A percentile compares a stretch with the other conserved stretches of the same genome.
These are phyloP conservation scores for Periparus ater DNA, from an alignment of 2,797 vertebrate species.

Conservation along the genomic window DNA sequence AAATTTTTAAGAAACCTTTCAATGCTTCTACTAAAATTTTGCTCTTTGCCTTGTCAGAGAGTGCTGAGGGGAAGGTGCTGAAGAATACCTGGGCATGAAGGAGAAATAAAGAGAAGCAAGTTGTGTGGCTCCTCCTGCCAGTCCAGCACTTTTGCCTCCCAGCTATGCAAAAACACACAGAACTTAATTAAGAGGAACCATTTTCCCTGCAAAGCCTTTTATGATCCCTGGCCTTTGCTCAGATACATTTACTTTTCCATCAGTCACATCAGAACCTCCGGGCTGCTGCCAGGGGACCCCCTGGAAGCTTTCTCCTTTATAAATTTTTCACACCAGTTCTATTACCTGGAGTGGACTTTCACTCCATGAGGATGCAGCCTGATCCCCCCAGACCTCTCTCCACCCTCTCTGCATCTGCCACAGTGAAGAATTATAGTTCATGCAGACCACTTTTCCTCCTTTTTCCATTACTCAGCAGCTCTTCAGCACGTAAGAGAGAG, in stretches of 20 bases:
- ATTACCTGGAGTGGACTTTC: slow-evolving; percentile 58
- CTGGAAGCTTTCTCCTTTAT: slow-evolving; percentile 43
- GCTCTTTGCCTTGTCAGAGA: neutral
- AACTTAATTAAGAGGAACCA: slow-evolving; percentile 45
- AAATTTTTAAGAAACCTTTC: neutral
- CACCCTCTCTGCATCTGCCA: neutral
- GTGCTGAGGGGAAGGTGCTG: neutral
- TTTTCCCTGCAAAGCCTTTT: slow-evolving; percentile 47
- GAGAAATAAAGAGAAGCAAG: neutral
- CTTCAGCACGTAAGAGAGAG: neutral
- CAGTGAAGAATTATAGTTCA: neutral
- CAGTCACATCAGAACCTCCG: slow-evolving; percentile 5
- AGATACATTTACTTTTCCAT: slow-evolving; percentile 54
- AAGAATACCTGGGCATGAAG: neutral
- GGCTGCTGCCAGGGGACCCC: slow-evolving; percentile 11
- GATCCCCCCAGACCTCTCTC: slow-evolving; percentile 48
- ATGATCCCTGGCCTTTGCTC: neutral
- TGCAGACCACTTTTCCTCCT: neutral
- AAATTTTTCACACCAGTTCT: slow-evolving; percentile 40
- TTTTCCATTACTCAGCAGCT: neutral
- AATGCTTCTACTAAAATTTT: neutral
- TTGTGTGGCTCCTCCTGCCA: neutral
- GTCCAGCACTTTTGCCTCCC: neutral
- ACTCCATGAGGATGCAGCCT: neutral
- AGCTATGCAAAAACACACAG: neutral